These are phyloP conservation scores for Syrmaticus mikado DNA, from an alignment of 2,113 vertebrate species.

Conservation along the genomic window DNA sequence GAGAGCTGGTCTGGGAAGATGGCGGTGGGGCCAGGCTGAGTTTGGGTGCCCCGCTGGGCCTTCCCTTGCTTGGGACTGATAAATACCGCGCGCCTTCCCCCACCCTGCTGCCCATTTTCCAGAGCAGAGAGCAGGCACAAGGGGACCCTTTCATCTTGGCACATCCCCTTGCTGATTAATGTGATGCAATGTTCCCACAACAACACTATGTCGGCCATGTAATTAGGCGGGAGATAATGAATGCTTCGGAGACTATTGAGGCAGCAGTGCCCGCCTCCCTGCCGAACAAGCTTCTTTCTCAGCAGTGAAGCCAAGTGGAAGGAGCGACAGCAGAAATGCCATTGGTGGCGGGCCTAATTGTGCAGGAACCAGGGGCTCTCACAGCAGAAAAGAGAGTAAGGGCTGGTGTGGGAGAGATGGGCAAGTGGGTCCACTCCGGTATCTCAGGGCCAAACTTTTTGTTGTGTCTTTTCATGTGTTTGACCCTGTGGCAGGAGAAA, in stretches of 20 bases:
- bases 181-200: constrained; percentile 69
- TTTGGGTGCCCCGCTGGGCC: constrained; percentile 44
- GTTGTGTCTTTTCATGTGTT: constrained; percentile 65
- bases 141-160: constrained; percentile 73
- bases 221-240: constrained; percentile 69
- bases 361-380: constrained; percentile 31
- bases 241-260: constrained; percentile 63
- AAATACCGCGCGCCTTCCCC: constrained; percentile 42
- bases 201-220: constrained; percentile 66
- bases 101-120: constrained; percentile 64
- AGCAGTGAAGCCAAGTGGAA: constrained; percentile 74
- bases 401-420: constrained; percentile 31
- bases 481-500: constrained; percentile 57
- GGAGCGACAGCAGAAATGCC: constrained; percentile 48
- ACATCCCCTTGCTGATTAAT: constrained; percentile 69
- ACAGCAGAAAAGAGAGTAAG: not conserved
- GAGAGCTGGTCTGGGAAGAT: constrained; percentile 21
- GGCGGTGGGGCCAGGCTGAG: not conserved
- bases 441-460: constrained; percentile 50
- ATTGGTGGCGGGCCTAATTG: constrained; percentile 50
- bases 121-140: constrained; percentile 71
- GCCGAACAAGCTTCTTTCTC: constrained; percentile 60
- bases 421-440: constrained; percentile 41
- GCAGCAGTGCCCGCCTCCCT: constrained; percentile 50
- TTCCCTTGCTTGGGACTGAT: constrained; percentile 39